These are phyloP conservation scores for Ophion slaviceki DNA, from an alignment of 2,888 invertebrate genomes.

Conservation along the genomic window DNA sequence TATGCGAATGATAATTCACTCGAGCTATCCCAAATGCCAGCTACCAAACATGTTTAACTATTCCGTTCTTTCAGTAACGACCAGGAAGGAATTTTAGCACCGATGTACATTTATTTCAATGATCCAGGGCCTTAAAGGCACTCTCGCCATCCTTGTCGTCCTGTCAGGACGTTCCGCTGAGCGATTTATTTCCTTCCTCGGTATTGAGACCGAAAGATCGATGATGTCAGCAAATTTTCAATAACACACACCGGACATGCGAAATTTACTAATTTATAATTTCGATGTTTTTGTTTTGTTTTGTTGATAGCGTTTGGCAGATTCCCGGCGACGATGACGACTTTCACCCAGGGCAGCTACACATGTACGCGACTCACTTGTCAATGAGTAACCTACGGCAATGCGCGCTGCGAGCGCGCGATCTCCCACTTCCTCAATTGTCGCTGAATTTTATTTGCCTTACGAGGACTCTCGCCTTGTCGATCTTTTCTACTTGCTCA, in stretches of 20 bases:
- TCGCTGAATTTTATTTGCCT: constrained; percentile 15
- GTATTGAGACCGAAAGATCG: constrained; percentile 32
- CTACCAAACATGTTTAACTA: constrained; percentile 54
- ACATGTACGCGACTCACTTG: constrained; percentile 90
- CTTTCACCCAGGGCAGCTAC: constrained; percentile 94
- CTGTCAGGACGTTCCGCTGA: constrained; percentile 18
- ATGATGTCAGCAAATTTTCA: constrained; percentile 29
- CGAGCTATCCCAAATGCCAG: constrained; percentile 57
- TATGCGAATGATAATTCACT: constrained; percentile 45
- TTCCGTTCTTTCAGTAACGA: constrained; percentile 68
- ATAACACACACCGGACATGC: constrained; percentile 43
- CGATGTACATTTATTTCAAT: constrained; percentile 24
- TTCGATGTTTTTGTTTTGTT: constrained; percentile 77
- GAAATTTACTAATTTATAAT: constrained; percentile 65
- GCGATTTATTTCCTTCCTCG: constrained; percentile 60
- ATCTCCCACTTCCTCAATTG: constrained; percentile 13
- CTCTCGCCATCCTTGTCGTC: background rate
- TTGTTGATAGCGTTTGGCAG: constrained; percentile 90
- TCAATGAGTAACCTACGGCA: constrained; percentile 79
- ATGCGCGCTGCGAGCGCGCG: constrained; percentile 69
- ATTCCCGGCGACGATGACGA: constrained; percentile 92
- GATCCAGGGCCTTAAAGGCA: constrained; percentile 7
- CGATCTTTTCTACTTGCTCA: constrained; percentile 27
- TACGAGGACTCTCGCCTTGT: constrained; percentile 40
- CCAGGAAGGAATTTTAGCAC: constrained; percentile 73